Percentiles rank a stretch among this genome's conserved stretches.
These are phyloP conservation scores for Eupithecia pulchellata DNA, from an alignment of 2,888 invertebrate species.

Conservation along the genomic window DNA sequence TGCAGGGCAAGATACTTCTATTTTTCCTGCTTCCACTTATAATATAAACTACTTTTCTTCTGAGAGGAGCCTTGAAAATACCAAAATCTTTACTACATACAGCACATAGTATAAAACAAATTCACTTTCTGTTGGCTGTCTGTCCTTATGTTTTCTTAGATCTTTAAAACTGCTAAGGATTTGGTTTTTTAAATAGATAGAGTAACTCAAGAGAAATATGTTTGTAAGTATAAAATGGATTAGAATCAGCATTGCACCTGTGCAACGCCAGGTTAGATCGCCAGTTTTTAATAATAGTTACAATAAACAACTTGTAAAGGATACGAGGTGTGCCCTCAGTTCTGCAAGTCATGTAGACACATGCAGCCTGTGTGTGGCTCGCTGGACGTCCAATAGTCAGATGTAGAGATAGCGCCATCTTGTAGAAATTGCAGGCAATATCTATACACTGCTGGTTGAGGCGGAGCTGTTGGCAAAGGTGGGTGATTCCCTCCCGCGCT, in stretches of 20 bases:
- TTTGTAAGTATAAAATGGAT: no score
- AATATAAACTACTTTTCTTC: background rate
- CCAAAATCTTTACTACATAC: no score
- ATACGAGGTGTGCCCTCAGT: constrained; percentile 97
- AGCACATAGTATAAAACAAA: no score
- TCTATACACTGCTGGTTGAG: constrained; percentile 96
- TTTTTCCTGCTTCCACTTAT: background rate
- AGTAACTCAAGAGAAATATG: no score
- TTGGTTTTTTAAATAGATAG: no score
- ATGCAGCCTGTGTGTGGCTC: constrained; percentile 97
- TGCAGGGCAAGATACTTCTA: background rate
- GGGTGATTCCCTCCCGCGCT: constrained; percentile 93
- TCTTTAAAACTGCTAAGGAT: no score
- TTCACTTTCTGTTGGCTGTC: no score
- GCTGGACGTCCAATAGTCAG: constrained; percentile 96
- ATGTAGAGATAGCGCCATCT: constrained; percentile 93
- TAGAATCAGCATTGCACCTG: no score
- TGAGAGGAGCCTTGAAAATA: background rate
- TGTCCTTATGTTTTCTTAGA: no score
- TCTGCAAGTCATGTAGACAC: constrained; percentile 98
- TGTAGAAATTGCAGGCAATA: constrained; percentile 96
- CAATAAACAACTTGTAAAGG: constrained; percentile 72
- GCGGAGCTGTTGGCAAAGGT: constrained; percentile 93
- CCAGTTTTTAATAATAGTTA: background rate
- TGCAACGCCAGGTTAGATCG: no score